Evolutionary conservation across 1,140 invertebrate species (phyloP).

Genomic region (Asbolus verrucosus): DNA sequence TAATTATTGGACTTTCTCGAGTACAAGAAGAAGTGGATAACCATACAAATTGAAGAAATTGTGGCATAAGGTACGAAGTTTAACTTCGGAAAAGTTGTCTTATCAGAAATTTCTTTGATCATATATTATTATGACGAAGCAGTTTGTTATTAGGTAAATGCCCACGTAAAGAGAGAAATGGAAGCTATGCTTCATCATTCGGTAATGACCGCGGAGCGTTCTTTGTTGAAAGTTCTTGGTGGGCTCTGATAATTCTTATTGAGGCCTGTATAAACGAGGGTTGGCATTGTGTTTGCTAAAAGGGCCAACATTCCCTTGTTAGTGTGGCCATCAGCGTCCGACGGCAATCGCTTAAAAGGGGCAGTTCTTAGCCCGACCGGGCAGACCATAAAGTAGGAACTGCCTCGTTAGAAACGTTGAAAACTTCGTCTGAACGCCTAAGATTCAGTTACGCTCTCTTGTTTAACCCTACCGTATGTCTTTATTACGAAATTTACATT

Average conservation of each 20-base stretch:
- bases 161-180: neutral
- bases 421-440: slow-evolving; percentile 32
- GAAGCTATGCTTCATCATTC: slow-evolving; percentile 13
- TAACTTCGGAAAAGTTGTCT: too few relatives aligned
- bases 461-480: slow-evolving; percentile 25
- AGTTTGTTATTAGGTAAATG: slow-evolving; percentile 11
- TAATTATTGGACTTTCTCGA: too few relatives aligned
- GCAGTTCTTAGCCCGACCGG: slow-evolving; percentile 36
- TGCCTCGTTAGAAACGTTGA: slow-evolving; percentile 41
- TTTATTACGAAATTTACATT: slow-evolving; percentile 16
- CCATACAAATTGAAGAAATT: too few relatives aligned
- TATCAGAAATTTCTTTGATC: too few relatives aligned
- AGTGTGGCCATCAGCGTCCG: slow-evolving; percentile 37
- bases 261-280: slow-evolving; percentile 28
- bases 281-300: slow-evolving; percentile 42
- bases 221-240: slow-evolving; percentile 25
- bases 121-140: neutral
- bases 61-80: neutral
- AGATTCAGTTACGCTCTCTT: slow-evolving; percentile 31
- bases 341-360: slow-evolving; percentile 43
- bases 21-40: too few relatives aligned
- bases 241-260: slow-evolving; percentile 30
- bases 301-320: slow-evolving; percentile 43
- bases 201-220: slow-evolving; percentile 11
- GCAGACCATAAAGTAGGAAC: slow-evolving; percentile 39